These are phyloP conservation scores for Gallinago media DNA, from an alignment of 2,113 vertebrate species.

Conservation along the genomic window DNA sequence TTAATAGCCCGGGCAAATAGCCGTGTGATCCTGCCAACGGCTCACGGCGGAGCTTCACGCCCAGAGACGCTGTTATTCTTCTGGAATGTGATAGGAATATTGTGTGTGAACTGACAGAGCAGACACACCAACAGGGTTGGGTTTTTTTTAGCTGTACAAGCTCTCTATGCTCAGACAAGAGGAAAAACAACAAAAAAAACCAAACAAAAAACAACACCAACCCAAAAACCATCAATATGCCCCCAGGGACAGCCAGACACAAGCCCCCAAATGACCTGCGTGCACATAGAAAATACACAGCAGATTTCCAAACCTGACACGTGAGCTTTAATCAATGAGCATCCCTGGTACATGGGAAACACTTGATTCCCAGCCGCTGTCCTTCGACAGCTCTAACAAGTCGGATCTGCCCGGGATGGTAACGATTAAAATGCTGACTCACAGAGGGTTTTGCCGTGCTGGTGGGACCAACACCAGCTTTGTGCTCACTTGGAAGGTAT, in stretches of 20 bases:
- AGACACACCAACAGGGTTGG: not conserved
- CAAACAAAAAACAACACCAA: too few species aligned
- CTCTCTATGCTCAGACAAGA: not conserved
- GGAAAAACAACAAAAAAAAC: not conserved
- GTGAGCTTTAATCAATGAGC: not conserved
- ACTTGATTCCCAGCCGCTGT: conserved; percentile 18
- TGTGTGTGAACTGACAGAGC: conserved; percentile 19
- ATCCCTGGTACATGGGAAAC: not conserved
- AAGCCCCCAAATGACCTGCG: not conserved
- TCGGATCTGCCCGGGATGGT: conserved; percentile 14
- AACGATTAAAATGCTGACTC: conserved; percentile 64
- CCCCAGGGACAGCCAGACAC: not conserved
- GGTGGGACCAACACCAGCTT: not conserved
- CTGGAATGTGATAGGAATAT: conserved; percentile 5
- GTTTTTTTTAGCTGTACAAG: not conserved
- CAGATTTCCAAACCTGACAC: not conserved
- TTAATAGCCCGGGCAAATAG: not conserved
- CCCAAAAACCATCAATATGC: not conserved
- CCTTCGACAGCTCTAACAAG: conserved; percentile 34
- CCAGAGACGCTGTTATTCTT: not conserved
- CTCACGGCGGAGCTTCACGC: not conserved
- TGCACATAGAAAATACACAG: not conserved
- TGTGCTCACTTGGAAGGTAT: conserved; percentile 66
- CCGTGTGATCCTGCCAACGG: not conserved
- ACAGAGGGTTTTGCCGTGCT: conserved; percentile 29